Evolutionary conservation across 2,113 vertebrate genomes (phyloP), one percentile per base, ranked within the genome.

Genomic region (Microtus richardsoni): DNA sequence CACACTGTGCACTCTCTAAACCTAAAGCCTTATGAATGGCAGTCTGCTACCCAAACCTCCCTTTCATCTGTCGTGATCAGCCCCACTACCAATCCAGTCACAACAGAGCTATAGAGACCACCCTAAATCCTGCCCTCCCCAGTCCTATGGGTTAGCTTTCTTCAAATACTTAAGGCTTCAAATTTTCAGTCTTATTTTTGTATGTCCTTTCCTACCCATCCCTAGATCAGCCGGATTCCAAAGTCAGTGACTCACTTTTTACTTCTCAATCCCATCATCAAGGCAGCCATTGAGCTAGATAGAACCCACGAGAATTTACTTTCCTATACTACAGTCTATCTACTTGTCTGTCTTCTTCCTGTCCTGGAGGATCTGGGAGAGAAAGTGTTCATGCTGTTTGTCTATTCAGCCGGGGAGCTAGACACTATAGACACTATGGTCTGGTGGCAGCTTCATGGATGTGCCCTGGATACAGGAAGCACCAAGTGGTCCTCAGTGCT

Each of bases 11-110:
- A 26, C 44, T 58, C 60, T 8, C 12, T 7, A 41, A 54, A 68
- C 26, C 30, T 1, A 0, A 49, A 47, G 28, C 52, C 10, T n/a
- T n/a, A 7, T 2, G 0, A 36, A 17, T 1, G 4, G 52, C 24
- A 47, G 14, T 70, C 11, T 2, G 62, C 41, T 64, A 36, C 44
- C 49, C 39, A 24, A 5, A 54, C 3, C 21, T 36, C 33, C 10
- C 33, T 74, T 47, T 49, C n/a, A 62, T 84, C 44, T 22, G 41
- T 2, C 33, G 26, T 0, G 3, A 33, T 73, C 2, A 5, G 41
- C 28, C 36, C 26, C 0, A 10, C 41, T 13, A 9, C 39, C 85
- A 70, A 44, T 21, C 2, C 10, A 4, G 49, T 19, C 41, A 10
- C 44, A 71, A 28, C 66, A 24, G 41, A 73, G 58, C n/a, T n/a